Percentiles rank a stretch among this genome's conserved stretches.
These are phyloP conservation scores for Microtus oregoni DNA, from an alignment of 2,113 vertebrate species.

Conservation along the genomic window DNA sequence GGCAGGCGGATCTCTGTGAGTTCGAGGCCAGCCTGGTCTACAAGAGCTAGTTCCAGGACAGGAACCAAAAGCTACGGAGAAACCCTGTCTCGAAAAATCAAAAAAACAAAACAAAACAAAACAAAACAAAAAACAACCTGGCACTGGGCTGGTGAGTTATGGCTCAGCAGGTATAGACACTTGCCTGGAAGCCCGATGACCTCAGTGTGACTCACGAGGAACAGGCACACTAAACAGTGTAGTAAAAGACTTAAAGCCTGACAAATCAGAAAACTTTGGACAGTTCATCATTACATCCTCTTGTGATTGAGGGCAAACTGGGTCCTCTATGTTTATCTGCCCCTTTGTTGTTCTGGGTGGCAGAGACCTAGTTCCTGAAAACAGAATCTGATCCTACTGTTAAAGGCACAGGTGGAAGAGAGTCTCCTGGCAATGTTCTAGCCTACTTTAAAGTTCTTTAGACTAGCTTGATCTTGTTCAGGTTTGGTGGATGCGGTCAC, in stretches of 20 bases:
- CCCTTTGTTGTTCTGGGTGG: neutral
- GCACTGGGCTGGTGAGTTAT: neutral
- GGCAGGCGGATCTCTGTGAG: too few relatives aligned
- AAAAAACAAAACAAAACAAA: too few relatives aligned
- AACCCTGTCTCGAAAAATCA: too few relatives aligned
- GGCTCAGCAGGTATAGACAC: neutral
- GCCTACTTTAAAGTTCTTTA: neutral
- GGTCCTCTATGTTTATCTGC: neutral
- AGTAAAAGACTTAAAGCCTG: neutral
- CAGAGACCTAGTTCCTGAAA: neutral
- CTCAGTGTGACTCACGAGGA: neutral
- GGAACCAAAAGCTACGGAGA: too few relatives aligned
- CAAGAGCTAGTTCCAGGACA: too few relatives aligned
- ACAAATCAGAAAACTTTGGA: neutral
- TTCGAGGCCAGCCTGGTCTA: too few relatives aligned
- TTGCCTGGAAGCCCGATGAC: neutral
- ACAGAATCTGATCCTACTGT: neutral
- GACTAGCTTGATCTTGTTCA: neutral
- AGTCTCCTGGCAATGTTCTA: neutral
- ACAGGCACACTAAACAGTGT: neutral
- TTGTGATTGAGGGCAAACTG: neutral
- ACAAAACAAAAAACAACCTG: neutral
- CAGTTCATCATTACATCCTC: neutral
- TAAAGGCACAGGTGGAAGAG: neutral
- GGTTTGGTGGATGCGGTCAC: neutral